Evolutionary conservation across 2,113 vertebrate genomes (phyloP), one percentile per base, ranked within the genome.

Genomic region (Platysternon megacephalum): DNA sequence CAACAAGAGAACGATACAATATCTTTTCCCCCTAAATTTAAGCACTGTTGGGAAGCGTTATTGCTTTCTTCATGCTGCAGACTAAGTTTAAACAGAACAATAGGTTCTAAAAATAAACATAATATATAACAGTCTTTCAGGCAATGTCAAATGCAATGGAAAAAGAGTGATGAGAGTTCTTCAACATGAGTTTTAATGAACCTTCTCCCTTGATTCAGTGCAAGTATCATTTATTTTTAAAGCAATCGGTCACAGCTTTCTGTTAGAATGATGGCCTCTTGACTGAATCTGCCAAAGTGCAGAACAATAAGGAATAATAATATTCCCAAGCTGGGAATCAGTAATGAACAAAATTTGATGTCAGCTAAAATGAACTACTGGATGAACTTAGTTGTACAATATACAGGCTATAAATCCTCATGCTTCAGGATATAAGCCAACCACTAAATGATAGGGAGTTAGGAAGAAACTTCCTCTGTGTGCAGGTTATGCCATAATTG

Each of bases 81-180:
- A 95, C 78, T 85, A 93, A 79, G 72, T 91, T 97, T 94, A 97
- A 97, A 92, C 82, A 97, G 95, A 97, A 96, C 91, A 93, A 97
- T 91, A 96, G 95, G 84, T 93, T 94, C 97, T 97, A 98, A 98
- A 98, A 98, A 98, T 97, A 98, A 98, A 97, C 76, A 97, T 96
- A 97, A 98, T 97, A 96, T 96, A 88, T 93, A 97, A 95, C 86
- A 90, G 72, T 94, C 89, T 98, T 87, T 96, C 96, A 91, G 82
- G 91, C 93, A 96, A 89, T 94, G 96, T 98, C 98, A 98, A 97
- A 97, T 91, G 89, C 92, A 97, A 96, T 93, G 91, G 86, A 82
- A 92, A 97, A 96, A 98, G 94, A 97, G 58, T 92, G 93, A 98
- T 97, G 95, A 98, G 92, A 65, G 24, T 91, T 97, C 91, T 97